phyloP scores from a whole-genome alignment of 92 coral and sea anemone species.

The Muricea muricata region DNA sequence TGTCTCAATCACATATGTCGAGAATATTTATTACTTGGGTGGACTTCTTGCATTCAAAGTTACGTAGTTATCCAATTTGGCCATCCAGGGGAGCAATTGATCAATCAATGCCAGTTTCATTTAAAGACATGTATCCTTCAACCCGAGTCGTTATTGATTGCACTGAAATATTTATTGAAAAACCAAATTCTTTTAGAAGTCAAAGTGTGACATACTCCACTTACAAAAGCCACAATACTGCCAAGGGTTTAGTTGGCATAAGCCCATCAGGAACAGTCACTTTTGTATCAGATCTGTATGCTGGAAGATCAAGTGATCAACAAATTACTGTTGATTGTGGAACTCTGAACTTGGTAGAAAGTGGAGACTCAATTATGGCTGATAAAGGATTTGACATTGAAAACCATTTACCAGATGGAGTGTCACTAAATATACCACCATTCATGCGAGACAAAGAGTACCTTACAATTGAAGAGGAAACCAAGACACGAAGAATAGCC shows the following conservation, averaged over 20 bases:
- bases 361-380: not conserved
- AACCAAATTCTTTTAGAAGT: constrained; percentile 48
- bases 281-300: not conserved
- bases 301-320: not conserved
- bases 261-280: not conserved
- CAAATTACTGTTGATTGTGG: not conserved
- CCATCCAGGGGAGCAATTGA: constrained; percentile 47
- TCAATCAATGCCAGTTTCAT: constrained; percentile 55
- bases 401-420: not conserved
- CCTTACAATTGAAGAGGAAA: constrained; percentile 15
- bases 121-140: constrained; percentile 48
- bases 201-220: constrained; percentile 46
- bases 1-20: constrained; percentile 59
- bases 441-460: not conserved
- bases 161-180: constrained; percentile 52
- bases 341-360: not conserved
- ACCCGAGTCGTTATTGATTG: constrained; percentile 61
- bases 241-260: constrained; percentile 10
- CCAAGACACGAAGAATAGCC: not conserved
- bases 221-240: constrained; percentile 41
- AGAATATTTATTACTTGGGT: constrained; percentile 23
- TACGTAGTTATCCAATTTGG: constrained; percentile 64
- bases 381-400: not conserved
- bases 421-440: not conserved
- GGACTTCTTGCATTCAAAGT: constrained; percentile 62